A percentile compares a stretch with the other conserved stretches of the same genome.
phyloP scores from a whole-genome alignment of 2,888 invertebrate genomes.

The Nasonovia ribisnigri region DNA sequence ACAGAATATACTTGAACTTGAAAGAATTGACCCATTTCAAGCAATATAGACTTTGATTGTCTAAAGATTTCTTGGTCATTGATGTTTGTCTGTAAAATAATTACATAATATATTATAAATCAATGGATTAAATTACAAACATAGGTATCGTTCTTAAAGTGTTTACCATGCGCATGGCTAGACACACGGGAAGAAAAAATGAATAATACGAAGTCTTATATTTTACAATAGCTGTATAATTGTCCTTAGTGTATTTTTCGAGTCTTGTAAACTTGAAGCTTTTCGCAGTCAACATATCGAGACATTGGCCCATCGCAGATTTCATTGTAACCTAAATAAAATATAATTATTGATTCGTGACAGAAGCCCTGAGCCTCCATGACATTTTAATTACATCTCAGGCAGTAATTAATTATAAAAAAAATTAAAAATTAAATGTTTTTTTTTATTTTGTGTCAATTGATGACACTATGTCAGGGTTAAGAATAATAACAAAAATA shows the following conservation, averaged over 20 bases:
- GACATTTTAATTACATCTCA: slow-evolving; percentile 9
- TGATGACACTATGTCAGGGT: too few relatives aligned
- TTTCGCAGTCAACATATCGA: slow-evolving; percentile 79
- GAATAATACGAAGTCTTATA: slow-evolving; percentile 96
- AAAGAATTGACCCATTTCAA: slow-evolving; percentile 95
- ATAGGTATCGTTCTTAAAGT: not conserved
- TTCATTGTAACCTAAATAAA: slow-evolving; percentile 74
- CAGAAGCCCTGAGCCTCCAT: not conserved
- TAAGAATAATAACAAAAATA: too few relatives aligned
- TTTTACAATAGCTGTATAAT: slow-evolving; percentile 88
- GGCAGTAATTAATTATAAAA: not conserved
- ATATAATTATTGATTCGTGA: not conserved
- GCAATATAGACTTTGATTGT: slow-evolving; percentile 86
- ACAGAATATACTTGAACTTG: slow-evolving; percentile 83
- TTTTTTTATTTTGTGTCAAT: not conserved
- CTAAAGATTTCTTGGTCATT: slow-evolving; percentile 85
- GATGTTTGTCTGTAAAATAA: slow-evolving; percentile 72
- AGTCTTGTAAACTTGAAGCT: slow-evolving; percentile 76
- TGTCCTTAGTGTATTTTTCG: slow-evolving; percentile 84
- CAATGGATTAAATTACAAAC: not conserved
- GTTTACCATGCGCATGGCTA: slow-evolving; percentile 89
- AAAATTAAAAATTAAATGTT: not conserved
- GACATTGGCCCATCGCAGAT: slow-evolving; percentile 84
- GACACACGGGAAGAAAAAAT: slow-evolving; percentile 91
- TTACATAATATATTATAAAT: slow-evolving; percentile 68